phyloP scores from a whole-genome alignment of 2,888 invertebrate species.

The Hyposoter didymator region DNA sequence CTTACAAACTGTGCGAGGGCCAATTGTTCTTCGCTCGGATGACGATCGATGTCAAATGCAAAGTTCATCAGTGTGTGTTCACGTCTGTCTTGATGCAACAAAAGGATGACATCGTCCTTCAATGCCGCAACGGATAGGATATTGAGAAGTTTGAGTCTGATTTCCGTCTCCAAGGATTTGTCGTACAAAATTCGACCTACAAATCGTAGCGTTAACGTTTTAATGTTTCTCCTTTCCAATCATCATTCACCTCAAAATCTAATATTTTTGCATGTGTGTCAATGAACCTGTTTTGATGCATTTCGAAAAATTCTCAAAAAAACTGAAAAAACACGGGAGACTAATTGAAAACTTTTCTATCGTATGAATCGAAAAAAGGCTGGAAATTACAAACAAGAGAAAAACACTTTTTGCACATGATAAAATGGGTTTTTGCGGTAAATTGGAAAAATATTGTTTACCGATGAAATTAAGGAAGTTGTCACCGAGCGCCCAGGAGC shows the following conservation, averaged over 20 bases:
- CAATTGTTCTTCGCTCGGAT: slow-evolving; percentile 90
- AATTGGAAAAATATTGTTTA: slow-evolving; percentile 79
- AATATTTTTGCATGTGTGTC: background rate
- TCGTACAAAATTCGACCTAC: slow-evolving; percentile 88
- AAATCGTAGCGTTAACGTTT: slow-evolving; percentile 51
- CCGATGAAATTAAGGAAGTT: slow-evolving; percentile 94
- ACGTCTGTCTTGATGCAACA: slow-evolving; percentile 95
- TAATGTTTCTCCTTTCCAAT: background rate
- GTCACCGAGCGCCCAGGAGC: slow-evolving; percentile 96
- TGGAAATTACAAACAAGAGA: background rate
- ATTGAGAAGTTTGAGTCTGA: slow-evolving; percentile 89
- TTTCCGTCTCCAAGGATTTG: slow-evolving; percentile 86
- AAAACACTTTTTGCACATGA: background rate
- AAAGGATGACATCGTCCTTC: slow-evolving; percentile 95
- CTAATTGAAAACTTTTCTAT: background rate
- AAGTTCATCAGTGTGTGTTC: slow-evolving; percentile 96
- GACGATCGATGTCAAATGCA: slow-evolving; percentile 91
- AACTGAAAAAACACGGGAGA: background rate
- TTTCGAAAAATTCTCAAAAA: background rate
- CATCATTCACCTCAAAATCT: background rate
- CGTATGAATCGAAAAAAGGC: background rate
- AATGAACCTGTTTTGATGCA: background rate
- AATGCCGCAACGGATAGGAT: slow-evolving; percentile 91
- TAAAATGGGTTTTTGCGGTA: background rate
- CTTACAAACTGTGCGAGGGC: slow-evolving; percentile 93